Conservation (phyloP, 2,888 invertebrate genomes). For the Baccha elongata region DNA sequence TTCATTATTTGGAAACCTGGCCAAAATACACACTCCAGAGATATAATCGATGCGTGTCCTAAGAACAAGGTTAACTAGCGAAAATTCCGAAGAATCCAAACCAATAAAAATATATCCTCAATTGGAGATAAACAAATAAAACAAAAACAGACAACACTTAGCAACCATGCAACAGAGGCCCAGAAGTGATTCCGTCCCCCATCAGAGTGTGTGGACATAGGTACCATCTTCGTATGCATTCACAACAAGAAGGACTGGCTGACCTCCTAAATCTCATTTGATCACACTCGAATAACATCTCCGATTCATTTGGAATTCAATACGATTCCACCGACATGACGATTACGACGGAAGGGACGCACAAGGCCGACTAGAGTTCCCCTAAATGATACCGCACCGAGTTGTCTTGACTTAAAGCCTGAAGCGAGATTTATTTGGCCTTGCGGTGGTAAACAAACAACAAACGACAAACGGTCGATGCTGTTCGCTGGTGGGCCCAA, state of each 20-base stretch:
- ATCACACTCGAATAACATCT: constrained; percentile 73
- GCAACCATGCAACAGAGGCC: not conserved
- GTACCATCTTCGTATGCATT: no score
- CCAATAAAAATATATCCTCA: constrained; percentile 71
- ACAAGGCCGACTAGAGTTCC: no score
- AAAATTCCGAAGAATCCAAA: constrained; percentile 68
- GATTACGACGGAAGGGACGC: not conserved
- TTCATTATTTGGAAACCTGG: no score
- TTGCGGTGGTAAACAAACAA: constrained; percentile 53
- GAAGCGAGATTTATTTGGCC: constrained; percentile 72
- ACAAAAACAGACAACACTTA: constrained; percentile 6
- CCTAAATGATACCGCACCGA: no score
- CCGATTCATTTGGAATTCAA: constrained; percentile 74
- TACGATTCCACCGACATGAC: constrained; percentile 53
- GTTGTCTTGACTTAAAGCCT: constrained; percentile 55
- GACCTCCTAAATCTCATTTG: constrained; percentile 74
- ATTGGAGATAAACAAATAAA: constrained; percentile 54
- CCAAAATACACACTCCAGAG: constrained; percentile 52
- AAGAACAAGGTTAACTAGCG: constrained; percentile 70
- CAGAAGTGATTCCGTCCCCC: no score
- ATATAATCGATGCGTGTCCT: constrained; percentile 70
- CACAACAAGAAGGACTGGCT: constrained; percentile 68
- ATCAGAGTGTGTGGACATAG: no score
- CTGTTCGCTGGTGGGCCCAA: constrained; percentile 70
- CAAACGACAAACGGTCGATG: constrained; percentile 65